Base-by-base conservation (phyloP, 2,113 vertebrate species). In the Xiphorhynchus elegans region DNA sequence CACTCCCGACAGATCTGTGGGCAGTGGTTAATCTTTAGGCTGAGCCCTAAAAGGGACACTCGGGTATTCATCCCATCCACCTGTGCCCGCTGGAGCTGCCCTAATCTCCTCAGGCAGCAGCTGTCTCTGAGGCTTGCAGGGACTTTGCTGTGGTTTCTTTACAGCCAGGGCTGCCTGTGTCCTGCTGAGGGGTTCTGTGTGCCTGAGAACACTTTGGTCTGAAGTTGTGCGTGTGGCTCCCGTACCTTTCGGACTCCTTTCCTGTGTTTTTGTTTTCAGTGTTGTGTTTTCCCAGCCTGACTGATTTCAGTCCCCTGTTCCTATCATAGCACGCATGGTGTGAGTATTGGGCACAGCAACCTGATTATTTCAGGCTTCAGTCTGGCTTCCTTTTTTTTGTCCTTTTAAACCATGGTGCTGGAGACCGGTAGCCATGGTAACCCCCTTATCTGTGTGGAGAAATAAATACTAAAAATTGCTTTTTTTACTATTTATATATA, bases 381-480 rank as follows among this genome's bases (percentile, higher is more conserved):
- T 81, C 94, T 93, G 60, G 87, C 84, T 96, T 72, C 35, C 39
- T 62, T 92, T 69, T 59, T 84, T 79, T 82, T 82, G 50, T 76
- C 60, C 74, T 90, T 77, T 82, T 77, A 94, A 92, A 77, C 84
- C 60, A 13, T 40, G 7, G 60, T 69, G 63, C 67, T 91, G 81
- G 84, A 91, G 90, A 60, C 55, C 35, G 64, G 93, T 60, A 63
- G 87, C 73, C 91, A 95, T 96, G 82, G 73, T 73, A 85, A 96
- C 95, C 49, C 39, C 55, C 72, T 95, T 96, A 95, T 93, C 89
- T 91, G 24, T 89, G 67, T 89, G 89, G 87, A 91, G 87, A 97
- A 97, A 97, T 95, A 95, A 97, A 95, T 95, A 91, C n/a, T 80
- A 90, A 92, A 96, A 95, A 84, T 76, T 86, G 85, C 77, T 47